These are phyloP conservation scores for Galeruca laticollis DNA, from an alignment of 2,888 invertebrate genomes.

Conservation along the genomic window DNA sequence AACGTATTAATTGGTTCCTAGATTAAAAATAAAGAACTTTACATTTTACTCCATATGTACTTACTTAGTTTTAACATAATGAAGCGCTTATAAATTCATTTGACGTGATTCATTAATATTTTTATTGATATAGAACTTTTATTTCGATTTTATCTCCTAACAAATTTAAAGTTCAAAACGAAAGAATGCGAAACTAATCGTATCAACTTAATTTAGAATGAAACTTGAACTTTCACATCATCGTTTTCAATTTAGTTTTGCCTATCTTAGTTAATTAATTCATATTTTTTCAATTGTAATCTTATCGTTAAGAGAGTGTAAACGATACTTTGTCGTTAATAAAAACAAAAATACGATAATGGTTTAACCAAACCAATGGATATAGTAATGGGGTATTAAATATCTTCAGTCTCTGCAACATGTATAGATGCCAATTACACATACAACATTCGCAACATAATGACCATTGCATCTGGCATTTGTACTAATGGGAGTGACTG, in stretches of 20 bases:
- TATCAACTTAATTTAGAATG: not conserved
- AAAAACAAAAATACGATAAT: constrained; percentile 15
- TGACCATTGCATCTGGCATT: constrained; percentile 53
- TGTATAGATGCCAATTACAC: constrained; percentile 47
- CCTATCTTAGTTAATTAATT: not conserved
- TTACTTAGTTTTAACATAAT: no score
- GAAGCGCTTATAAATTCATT: no score
- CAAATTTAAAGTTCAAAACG: no score
- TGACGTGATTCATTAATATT: no score
- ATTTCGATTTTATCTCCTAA: no score
- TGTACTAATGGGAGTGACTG: constrained; percentile 62
- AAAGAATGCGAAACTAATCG: not conserved
- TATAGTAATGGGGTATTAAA: constrained; percentile 37
- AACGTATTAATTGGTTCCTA: no score
- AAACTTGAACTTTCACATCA: constrained; percentile 1
- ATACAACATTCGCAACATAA: constrained; percentile 44
- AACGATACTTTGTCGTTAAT: not conserved
- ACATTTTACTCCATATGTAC: no score
- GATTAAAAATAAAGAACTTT: no score
- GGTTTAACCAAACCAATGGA: constrained; percentile 20
- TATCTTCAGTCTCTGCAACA: constrained; percentile 32
- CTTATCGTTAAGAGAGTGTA: not conserved
- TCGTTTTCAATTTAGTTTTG: not conserved
- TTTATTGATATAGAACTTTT: no score
- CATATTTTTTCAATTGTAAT: not conserved